Percentiles rank a stretch among this genome's conserved stretches.
These are phyloP conservation scores for Platichthys flesus DNA, from an alignment of 2,113 vertebrate species.

Conservation along the genomic window DNA sequence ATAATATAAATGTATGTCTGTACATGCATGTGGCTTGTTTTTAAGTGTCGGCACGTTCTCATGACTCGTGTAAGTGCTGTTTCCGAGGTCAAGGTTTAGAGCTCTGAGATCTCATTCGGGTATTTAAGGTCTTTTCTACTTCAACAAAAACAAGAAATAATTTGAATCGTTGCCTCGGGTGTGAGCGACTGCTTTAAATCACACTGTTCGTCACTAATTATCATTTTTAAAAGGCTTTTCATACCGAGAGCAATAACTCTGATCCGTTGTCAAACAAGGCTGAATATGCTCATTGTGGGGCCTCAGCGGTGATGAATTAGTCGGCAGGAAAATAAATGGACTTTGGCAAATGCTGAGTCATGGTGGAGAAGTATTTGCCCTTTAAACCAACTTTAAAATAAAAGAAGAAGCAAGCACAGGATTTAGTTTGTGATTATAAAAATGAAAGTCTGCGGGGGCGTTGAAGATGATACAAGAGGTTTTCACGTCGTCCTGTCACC, in stretches of 20 bases:
- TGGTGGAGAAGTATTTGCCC: not conserved
- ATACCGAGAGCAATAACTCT: not conserved
- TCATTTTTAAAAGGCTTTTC: not conserved
- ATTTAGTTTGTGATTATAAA: not conserved
- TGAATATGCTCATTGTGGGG: constrained; percentile 28
- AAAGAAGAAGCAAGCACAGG: not conserved
- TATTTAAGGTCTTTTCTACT: not conserved
- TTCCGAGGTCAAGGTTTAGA: not conserved
- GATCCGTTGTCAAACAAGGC: constrained; percentile 1
- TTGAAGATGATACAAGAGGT: not conserved
- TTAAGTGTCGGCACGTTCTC: not conserved
- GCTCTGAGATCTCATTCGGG: not conserved
- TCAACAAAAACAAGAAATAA: not conserved
- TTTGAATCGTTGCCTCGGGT: constrained; percentile 8
- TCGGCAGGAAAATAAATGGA: not conserved
- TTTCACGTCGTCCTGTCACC: not conserved
- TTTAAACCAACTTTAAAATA: not conserved
- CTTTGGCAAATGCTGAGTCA: constrained; percentile 19
- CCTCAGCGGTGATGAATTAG: constrained; percentile 1
- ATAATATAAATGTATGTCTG: not conserved
- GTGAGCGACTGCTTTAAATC: not conserved
- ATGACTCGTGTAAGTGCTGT: not conserved
- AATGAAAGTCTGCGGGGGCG: not conserved
- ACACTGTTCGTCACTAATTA: not conserved
- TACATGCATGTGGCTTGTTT: not conserved